A percentile compares a stretch with the other conserved stretches of the same genome.
Conservation (phyloP, 2,797 vertebrate genomes). For the Sebastolobus alascanus region DNA sequence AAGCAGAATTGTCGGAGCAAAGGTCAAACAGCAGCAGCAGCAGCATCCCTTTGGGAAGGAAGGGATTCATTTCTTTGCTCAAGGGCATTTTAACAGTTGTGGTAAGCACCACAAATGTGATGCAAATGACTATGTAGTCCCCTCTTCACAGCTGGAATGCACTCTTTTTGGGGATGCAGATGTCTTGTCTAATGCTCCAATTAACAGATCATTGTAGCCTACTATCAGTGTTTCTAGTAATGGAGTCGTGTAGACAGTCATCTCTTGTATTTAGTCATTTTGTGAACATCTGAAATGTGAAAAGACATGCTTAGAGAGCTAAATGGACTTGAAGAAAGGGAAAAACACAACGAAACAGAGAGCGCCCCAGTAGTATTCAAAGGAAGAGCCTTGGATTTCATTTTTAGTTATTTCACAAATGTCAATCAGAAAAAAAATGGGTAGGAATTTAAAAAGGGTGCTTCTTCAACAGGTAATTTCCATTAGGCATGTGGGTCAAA, state of each 20-base stretch:
- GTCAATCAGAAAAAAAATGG: conserved; percentile 7
- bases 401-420: conserved; percentile 29
- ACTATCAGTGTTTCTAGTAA: conserved; percentile 47
- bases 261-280: conserved; percentile 45
- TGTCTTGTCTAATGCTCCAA: conserved; percentile 60
- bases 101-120: conserved; percentile 48
- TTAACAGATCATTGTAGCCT: conserved; percentile 47
- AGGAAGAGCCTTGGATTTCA: conserved; percentile 20
- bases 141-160: conserved; percentile 54
- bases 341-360: conserved; percentile 14
- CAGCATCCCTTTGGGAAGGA: conserved; percentile 2
- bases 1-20: conserved; percentile 25
- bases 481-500: neutral
- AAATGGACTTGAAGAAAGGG: conserved; percentile 34
- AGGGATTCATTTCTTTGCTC: conserved; percentile 49
- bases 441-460: neutral
- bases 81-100: conserved; percentile 58
- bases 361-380: conserved; percentile 15
- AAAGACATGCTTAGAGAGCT: conserved; percentile 31
- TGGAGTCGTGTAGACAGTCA: conserved; percentile 32
- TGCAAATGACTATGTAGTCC: conserved; percentile 52
- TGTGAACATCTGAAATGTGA: conserved; percentile 43
- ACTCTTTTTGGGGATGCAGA: conserved; percentile 59
- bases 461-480: neutral
- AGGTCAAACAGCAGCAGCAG: conserved; percentile 37